Percentiles rank a stretch among this genome's conserved stretches.
phyloP scores from a whole-genome alignment of 2,888 invertebrate species.

The Nipponacmea schrenckii region DNA sequence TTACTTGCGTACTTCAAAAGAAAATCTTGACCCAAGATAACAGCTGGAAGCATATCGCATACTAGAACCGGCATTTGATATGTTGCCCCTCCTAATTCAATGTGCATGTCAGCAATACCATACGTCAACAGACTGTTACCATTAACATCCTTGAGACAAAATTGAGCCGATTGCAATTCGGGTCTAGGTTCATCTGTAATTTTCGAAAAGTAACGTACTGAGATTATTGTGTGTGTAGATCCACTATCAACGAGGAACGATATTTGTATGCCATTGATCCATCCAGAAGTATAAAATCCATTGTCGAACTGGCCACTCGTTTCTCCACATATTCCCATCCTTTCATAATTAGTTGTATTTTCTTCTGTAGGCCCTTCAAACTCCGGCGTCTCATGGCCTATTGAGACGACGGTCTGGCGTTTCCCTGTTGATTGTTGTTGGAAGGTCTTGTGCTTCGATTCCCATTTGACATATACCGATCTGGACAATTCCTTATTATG shows the following conservation, averaged over 20 bases:
- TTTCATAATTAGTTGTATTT: neutral
- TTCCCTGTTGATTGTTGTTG: too few relatives aligned
- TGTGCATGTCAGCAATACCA: neutral
- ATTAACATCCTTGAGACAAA: neutral
- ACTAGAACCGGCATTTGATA: neutral
- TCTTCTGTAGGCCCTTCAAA: neutral
- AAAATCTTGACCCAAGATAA: slow-evolving; percentile 10
- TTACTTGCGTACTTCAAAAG: neutral
- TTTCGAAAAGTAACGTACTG: neutral
- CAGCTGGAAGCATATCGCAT: slow-evolving; percentile 6
- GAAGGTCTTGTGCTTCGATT: too few relatives aligned
- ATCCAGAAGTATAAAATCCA: neutral
- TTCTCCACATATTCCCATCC: neutral
- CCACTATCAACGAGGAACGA: slow-evolving; percentile 8
- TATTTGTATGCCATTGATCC: neutral
- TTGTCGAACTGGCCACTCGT: slow-evolving; percentile 1
- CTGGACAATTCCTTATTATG: neutral
- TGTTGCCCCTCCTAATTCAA: neutral
- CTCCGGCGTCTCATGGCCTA: too few relatives aligned
- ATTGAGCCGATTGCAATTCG: neutral
- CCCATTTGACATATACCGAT: neutral
- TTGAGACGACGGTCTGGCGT: too few relatives aligned
- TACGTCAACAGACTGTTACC: neutral
- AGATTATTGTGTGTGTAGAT: neutral
- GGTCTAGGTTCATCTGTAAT: neutral